Conservation (phyloP, 2,888 invertebrate species). For the Euzophera pinguis region DNA sequence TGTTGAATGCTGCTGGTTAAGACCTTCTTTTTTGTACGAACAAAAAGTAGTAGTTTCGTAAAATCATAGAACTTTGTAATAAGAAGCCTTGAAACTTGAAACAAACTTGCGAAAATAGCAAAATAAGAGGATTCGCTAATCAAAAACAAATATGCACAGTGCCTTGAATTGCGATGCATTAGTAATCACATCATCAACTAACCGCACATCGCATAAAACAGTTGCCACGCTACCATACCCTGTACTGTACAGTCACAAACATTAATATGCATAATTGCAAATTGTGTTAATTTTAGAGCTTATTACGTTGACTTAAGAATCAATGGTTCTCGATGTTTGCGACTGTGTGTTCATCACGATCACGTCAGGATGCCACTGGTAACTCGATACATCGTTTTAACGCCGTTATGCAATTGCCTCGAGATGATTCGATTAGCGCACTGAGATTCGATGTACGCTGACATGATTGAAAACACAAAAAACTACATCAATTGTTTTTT, state of each 20-base stretch:
- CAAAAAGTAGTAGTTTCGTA: too few species aligned
- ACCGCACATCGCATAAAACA: background rate
- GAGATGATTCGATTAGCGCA: conserved; percentile 4
- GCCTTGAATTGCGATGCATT: background rate
- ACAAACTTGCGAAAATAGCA: background rate
- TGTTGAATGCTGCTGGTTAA: background rate
- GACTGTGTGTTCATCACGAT: background rate
- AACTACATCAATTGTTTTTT: too few species aligned
- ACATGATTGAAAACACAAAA: too few species aligned
- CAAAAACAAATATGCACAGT: background rate
- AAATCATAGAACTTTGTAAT: too few species aligned
- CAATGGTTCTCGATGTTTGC: background rate
- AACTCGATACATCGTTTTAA: conserved; percentile 26
- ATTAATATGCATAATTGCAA: too few species aligned
- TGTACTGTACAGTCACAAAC: too few species aligned
- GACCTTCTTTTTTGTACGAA: background rate
- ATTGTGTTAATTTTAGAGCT: too few species aligned
- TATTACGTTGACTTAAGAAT: too few species aligned
- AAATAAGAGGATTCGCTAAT: background rate
- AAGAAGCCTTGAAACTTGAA: background rate
- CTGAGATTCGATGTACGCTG: background rate
- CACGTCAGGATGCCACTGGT: conserved; percentile 14
- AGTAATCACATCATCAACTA: background rate
- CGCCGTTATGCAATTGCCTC: conserved; percentile 24
- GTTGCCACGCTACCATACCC: background rate